These are phyloP conservation scores for Protonibea diacanthus DNA, from an alignment of 2,797 vertebrate genomes.

Conservation along the genomic window DNA sequence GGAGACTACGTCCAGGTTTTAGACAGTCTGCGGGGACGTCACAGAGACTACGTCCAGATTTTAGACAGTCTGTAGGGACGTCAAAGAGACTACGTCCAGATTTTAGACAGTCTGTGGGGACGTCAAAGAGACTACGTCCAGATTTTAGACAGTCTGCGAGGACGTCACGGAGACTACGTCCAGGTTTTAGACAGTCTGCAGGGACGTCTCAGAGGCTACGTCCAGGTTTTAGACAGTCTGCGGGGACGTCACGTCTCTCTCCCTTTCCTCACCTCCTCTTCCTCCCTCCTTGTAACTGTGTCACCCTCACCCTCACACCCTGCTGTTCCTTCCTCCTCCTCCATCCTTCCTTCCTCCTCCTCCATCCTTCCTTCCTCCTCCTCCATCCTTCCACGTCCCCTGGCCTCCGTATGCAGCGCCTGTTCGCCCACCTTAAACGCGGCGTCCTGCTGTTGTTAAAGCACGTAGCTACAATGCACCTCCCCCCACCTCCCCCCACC, in stretches of 20 bases:
- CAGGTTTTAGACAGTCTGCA: no score
- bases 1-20: no score
- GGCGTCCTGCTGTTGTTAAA: conserved; percentile 37
- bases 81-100: no score
- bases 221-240: no score
- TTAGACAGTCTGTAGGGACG: no score
- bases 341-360: not conserved
- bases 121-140: no score
- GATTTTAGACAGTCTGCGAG: no score
- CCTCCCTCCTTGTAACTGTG: not conserved
- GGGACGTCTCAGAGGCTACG: no score
- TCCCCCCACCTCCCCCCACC: not conserved
- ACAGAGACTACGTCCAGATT: no score
- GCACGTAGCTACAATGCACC: not conserved
- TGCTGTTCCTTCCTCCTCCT: conserved; percentile 11
- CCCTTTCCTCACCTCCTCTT: not conserved
- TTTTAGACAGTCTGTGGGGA: no score
- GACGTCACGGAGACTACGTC: no score
- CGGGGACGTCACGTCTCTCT: not conserved
- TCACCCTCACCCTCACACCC: conserved; percentile 44
- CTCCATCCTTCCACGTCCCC: not conserved
- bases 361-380: not conserved
- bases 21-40: no score
- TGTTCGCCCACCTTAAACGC: conserved; percentile 42
- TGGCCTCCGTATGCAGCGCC: conserved; percentile 27